Conservation (phyloP, 2,797 vertebrate species). For the Poeciliopsis presidionis region DNA sequence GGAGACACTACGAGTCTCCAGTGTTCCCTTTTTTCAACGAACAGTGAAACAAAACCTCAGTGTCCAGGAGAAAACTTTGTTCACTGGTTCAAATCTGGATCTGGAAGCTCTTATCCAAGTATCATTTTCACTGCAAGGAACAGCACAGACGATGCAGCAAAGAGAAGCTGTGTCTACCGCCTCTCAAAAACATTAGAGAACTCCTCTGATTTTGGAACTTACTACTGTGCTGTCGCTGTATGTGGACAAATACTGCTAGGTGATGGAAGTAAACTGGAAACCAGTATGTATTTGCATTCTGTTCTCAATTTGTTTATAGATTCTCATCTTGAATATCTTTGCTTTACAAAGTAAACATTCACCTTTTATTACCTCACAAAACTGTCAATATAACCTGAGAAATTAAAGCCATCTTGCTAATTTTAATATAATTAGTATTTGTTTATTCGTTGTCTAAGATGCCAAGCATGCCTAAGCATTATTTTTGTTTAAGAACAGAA, state of each 20-base stretch:
- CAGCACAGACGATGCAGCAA: neutral
- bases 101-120: conserved; percentile 15
- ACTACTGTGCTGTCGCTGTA: conserved; percentile 63
- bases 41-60: neutral
- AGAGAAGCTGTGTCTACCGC: conserved; percentile 41
- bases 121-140: conserved; percentile 23
- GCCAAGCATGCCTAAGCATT: neutral
- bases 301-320: neutral
- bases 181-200: conserved; percentile 33
- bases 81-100: conserved; percentile 52
- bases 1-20: conserved; percentile 29
- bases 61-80: conserved; percentile 43
- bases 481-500: neutral
- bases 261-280: conserved; percentile 44
- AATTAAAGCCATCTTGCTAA: neutral
- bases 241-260: conserved; percentile 64
- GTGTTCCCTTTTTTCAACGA: conserved; percentile 39
- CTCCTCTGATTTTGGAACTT: conserved; percentile 50
- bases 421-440: neutral
- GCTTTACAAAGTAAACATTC: neutral
- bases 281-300: neutral
- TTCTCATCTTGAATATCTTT: neutral
- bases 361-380: neutral
- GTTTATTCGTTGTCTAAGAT: neutral
- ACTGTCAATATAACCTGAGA: too few species aligned